These are phyloP conservation scores for Pentalonia nigronervosa DNA, from an alignment of 1,140 invertebrate species.

Conservation along the genomic window DNA sequence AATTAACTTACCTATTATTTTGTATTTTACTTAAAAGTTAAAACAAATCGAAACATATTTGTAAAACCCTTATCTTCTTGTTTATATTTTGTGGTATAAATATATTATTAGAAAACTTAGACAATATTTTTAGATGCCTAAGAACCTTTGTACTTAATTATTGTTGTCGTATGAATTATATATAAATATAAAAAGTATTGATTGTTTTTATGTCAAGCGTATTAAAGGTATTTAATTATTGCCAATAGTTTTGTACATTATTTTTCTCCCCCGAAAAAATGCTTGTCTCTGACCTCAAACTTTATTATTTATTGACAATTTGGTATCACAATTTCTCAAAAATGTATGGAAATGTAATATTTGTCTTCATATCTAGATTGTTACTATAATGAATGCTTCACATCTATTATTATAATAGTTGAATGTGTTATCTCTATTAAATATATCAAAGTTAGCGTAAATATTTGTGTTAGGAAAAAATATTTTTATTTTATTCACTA, in stretches of 20 bases:
- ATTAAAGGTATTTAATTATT: constrained; percentile 41
- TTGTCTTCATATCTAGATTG: too few relatives aligned
- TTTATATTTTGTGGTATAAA: constrained; percentile 23
- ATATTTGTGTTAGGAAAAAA: too few relatives aligned
- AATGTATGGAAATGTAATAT: background rate
- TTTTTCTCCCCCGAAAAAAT: background rate
- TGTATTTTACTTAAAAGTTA: constrained; percentile 16
- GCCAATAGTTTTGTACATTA: constrained; percentile 5
- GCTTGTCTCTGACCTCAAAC: background rate
- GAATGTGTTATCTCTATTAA: too few relatives aligned
- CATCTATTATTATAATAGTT: too few relatives aligned
- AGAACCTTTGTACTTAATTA: constrained; percentile 55
- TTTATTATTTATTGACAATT: background rate
- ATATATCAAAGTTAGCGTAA: too few relatives aligned
- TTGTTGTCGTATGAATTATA: constrained; percentile 47
- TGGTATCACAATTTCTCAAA: background rate
- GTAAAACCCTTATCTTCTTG: background rate
- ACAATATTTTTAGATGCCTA: constrained; percentile 54
- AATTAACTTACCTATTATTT: background rate
- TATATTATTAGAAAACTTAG: constrained; percentile 47
- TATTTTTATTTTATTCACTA: too few relatives aligned
- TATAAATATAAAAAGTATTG: constrained; percentile 50
- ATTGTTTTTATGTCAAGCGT: constrained; percentile 52
- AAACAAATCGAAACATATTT: background rate
- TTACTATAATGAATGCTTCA: too few relatives aligned